Percentiles rank a stretch among this genome's conserved stretches.
Conservation (phyloP, 2,797 vertebrate species). For the Epinephelus coioides region DNA sequence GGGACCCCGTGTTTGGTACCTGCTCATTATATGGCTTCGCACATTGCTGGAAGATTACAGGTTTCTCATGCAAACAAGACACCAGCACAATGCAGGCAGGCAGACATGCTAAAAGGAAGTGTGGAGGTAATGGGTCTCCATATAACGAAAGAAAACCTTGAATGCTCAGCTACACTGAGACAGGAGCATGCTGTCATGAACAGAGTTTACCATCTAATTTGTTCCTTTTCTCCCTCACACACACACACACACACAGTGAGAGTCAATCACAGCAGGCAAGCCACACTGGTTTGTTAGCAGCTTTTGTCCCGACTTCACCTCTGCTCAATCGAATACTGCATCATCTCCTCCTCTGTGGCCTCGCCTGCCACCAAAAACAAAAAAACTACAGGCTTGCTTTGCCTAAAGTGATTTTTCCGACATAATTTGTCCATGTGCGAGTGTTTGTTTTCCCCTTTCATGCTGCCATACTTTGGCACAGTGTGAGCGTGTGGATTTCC, state of each 20-base stretch:
- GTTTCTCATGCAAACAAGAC: conserved; percentile 56
- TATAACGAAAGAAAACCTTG: conserved; percentile 6
- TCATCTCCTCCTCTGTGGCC: conserved; percentile 3
- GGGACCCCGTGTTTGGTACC: not conserved
- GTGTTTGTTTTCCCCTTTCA: conserved; percentile 32
- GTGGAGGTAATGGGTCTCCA: conserved; percentile 30
- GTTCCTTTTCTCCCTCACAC: not conserved
- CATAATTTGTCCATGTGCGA: conserved; percentile 15
- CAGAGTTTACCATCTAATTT: conserved; percentile 40
- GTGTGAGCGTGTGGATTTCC: not conserved
- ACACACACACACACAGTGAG: not conserved
- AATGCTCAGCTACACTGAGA: conserved; percentile 31
- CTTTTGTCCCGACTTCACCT: conserved; percentile 29
- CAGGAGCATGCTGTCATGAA: conserved; percentile 4
- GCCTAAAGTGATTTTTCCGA: conserved; percentile 45
- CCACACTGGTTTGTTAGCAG: conserved; percentile 16
- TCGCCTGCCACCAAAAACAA: not conserved
- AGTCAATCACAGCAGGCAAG: conserved; percentile 30
- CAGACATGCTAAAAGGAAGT: conserved; percentile 24
- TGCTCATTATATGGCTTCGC: conserved; percentile 49
- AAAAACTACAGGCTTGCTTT: conserved; percentile 20
- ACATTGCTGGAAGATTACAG: conserved; percentile 52
- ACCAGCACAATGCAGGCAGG: conserved; percentile 28
- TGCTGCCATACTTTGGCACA: conserved; percentile 10
- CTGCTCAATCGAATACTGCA: conserved; percentile 9